Evolutionary conservation across 2,113 vertebrate genomes (phyloP), one percentile per base, ranked within the genome.

Genomic region (Sinocyclocheilus rhinocerous): DNA sequence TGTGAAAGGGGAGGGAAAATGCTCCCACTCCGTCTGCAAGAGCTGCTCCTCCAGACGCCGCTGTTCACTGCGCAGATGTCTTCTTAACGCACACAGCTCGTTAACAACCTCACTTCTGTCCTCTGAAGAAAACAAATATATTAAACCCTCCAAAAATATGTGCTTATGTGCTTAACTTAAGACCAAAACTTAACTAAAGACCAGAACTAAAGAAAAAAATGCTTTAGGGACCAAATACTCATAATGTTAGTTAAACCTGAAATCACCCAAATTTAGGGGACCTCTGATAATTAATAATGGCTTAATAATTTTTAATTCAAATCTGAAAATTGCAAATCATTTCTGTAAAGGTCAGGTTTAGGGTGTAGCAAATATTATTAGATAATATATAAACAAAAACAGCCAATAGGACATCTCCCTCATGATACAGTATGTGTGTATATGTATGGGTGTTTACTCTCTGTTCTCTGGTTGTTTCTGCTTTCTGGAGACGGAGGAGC

Each of bases 1-100:
- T 85, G 92, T 85, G 26, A 87, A 91, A 24, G 87, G 73, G 9
- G 89, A 90, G 29, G 91, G 92, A 26, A 89, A 91, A 15, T 55
- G 81, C 1, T 96, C 95, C 89, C 90, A 92, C 61, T 95, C 92
- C 2, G 90, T 81, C n/a, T 94, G 92, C 81, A 95, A 92, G 90
- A 97, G 89, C 69, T 90, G 93, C 7, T 93, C 93, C 87, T 97
- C 96, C 73, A 98, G 92, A 3, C 95, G 94, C 48, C 93, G 95
- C 82, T 97, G 96, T 86, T 97, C 96, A 1, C 92, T 96, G 33
- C 93, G 94, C 61, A 98, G 97, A 89, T 96, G 96, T 65, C 94
- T 96, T 80, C 96, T 95, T 93, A 98, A 90, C 52, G 95, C 96
- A 6, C 97, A 96, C 84, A 98, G 93, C 88, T 96, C 95, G 59